Conservation (phyloP, 2,797 vertebrate genomes). For the Tachyglossus aculeatus region DNA sequence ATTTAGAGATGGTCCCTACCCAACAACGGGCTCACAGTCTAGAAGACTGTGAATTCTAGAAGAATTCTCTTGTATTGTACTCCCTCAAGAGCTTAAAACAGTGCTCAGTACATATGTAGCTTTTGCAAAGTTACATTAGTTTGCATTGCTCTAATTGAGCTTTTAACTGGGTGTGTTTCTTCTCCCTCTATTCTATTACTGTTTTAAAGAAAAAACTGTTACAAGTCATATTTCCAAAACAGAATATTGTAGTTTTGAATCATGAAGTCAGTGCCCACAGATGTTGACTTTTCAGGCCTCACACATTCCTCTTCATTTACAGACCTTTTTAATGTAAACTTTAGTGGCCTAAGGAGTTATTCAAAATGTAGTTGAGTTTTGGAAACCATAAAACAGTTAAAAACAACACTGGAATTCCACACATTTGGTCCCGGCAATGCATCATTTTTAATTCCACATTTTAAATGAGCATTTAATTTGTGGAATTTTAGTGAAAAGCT, state of each 20-base stretch:
- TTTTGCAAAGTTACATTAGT: no score
- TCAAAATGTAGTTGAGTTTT: not conserved
- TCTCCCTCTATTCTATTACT: no score
- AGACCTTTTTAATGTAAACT: conserved; percentile 11
- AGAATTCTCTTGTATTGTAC: no score
- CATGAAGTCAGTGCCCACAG: not conserved
- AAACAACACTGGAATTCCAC: not conserved
- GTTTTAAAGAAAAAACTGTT: not conserved
- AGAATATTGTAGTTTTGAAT: not conserved
- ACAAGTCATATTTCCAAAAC: not conserved
- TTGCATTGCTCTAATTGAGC: no score
- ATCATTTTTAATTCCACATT: not conserved
- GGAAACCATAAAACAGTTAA: not conserved
- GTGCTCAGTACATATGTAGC: no score
- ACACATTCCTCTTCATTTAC: not conserved
- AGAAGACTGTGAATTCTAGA: no score
- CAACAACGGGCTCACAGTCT: no score
- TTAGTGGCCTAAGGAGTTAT: not conserved
- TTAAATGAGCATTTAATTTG: conserved; percentile 3
- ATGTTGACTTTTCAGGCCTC: conserved; percentile 7
- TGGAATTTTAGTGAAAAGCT: conserved; percentile 11
- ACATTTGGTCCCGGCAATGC: not conserved
- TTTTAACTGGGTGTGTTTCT: no score
- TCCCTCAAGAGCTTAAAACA: no score
- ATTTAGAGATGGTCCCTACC: no score